Base-by-base conservation (phyloP, 2,797 vertebrate species). In the Cynopterus sphinx region DNA sequence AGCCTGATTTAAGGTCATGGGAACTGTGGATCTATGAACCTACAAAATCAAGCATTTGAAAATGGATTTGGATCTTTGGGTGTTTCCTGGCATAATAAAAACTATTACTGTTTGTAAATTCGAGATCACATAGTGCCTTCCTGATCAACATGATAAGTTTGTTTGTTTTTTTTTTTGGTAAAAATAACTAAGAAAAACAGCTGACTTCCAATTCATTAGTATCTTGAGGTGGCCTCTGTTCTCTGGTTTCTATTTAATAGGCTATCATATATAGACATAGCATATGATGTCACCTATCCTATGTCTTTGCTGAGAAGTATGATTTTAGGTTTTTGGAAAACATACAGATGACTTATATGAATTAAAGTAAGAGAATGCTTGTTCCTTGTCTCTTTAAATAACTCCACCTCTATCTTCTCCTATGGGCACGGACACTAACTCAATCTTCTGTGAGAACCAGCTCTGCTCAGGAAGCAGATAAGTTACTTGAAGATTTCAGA, bases 251-350 rank as follows among this genome's bases (percentile, higher is more conserved):
- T 49, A 59, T 53, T 63, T 39, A 68, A 28, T 1, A 94, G 81
- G 53, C 49, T 53, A 53, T 65, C 57, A 41, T 2, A 41, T 2
- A 9, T 1, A 26, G n/a, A 86, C 33, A 59, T 22, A 75, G 46
- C 41, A 10, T 4, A 46, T 22, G 22, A 41, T 6, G 26, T 53
- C 67, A 73, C 4, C 53, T 82, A 49, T 19, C 68, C 17, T 13
- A 46, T 8, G 77, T 89, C 74, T 93, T 75, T 71, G 41, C 77
- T 77, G 46, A 93, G 63, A 97, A 96, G 65, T 65, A 71, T 53
- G 61, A 90, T 83, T 91, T 95, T 55, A 87, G 61, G 84, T 86
- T 77, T 96, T 94, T 92, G 92, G 94, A 89, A 91, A 97, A 95
- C 39, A 10, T n/a, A 94, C 95, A 39, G 73, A 92, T 17, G 86